Evolutionary conservation across 1,140 invertebrate species (phyloP).

Genomic region (Anoplolepis gracilipes): DNA sequence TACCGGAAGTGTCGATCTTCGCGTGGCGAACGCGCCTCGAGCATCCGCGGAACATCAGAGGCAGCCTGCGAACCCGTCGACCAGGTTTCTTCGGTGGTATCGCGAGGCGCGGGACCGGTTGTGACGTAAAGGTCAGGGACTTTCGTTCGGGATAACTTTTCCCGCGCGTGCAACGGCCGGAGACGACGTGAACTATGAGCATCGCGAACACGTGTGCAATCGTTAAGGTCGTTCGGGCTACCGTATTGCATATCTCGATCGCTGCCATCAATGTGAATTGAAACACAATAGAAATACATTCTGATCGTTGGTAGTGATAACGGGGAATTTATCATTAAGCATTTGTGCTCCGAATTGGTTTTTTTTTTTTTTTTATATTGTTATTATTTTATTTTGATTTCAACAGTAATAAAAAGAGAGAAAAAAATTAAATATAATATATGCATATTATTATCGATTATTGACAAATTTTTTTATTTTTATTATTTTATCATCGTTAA

Average conservation of each 20-base stretch:
- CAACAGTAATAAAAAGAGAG: too few species aligned
- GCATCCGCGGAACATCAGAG: slow-evolving; percentile 41
- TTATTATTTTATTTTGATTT: too few species aligned
- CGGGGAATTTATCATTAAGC: too few species aligned
- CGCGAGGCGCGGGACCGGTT: slow-evolving; percentile 65
- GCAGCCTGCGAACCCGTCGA: slow-evolving; percentile 61
- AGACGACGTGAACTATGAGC: slow-evolving; percentile 8
- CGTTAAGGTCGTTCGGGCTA: slow-evolving; percentile 28
- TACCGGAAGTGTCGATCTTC: slow-evolving; percentile 64
- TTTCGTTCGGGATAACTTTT: slow-evolving; percentile 59
- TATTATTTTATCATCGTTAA: neutral
- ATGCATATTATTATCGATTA: too few species aligned
- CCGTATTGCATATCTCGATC: slow-evolving; percentile 31
- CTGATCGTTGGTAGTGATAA: neutral
- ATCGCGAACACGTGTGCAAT: neutral
- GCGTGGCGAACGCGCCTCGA: slow-evolving; percentile 24
- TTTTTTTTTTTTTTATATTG: too few species aligned
- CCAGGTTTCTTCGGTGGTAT: slow-evolving; percentile 47
- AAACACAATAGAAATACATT: neutral
- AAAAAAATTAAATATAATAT: too few species aligned
- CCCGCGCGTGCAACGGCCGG: slow-evolving; percentile 20
- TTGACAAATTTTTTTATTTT: neutral
- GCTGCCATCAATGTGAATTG: slow-evolving; percentile 29
- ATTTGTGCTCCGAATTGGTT: too few species aligned
- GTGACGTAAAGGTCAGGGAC: slow-evolving; percentile 76